Conservation (phyloP, 2,113 vertebrate species). For the Mesoclemmys tuberculata region DNA sequence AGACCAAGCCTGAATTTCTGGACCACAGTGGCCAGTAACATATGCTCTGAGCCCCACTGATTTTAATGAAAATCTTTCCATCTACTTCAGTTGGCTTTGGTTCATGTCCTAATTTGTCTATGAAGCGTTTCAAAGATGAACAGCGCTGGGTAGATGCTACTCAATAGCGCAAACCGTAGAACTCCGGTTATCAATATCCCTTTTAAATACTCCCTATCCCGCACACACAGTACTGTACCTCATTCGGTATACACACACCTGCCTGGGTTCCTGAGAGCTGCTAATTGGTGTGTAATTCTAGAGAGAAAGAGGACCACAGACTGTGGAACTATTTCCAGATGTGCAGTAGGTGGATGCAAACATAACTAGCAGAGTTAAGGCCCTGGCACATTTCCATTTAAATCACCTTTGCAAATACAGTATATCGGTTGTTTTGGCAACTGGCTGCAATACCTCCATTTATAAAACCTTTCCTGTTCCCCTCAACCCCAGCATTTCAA, state of each 20-base stretch:
- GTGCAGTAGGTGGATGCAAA: conserved; percentile 10
- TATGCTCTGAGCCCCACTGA: background rate
- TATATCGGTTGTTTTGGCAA: conserved; percentile 47
- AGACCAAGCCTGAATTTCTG: background rate
- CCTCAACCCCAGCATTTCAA: accelerated
- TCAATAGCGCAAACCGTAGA: background rate
- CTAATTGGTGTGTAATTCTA: background rate
- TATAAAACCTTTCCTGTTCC: background rate
- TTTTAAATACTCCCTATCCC: conserved; percentile 20
- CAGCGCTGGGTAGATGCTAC: background rate
- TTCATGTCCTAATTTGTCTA: background rate
- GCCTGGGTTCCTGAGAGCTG: background rate
- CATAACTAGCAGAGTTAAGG: background rate
- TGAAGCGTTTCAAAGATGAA: background rate
- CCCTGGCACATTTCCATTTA: conserved; percentile 56
- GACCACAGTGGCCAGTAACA: background rate
- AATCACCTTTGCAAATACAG: conserved; percentile 56
- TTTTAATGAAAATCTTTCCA: background rate
- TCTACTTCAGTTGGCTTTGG: accelerated
- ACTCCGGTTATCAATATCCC: background rate
- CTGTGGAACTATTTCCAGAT: background rate
- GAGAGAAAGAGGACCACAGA: background rate
- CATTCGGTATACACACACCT: conserved; percentile 31
- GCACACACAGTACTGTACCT: background rate
- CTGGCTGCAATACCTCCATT: background rate